phyloP scores from a whole-genome alignment of 2,113 vertebrate species.

The Balaeniceps rex region DNA sequence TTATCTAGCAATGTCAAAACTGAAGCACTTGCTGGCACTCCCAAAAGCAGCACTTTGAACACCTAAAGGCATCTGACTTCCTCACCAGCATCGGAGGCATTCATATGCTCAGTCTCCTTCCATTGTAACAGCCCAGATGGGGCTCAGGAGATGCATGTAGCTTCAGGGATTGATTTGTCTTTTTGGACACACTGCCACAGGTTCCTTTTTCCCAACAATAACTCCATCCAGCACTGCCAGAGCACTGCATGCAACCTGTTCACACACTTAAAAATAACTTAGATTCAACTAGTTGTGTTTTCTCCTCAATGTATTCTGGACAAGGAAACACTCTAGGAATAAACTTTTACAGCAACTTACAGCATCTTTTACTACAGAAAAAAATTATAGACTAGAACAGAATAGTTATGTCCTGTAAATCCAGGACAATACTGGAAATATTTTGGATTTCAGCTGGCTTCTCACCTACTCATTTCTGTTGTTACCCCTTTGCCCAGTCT shows the following conservation, averaged over 20 bases:
- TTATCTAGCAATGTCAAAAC: not conserved
- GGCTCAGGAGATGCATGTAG: accelerated
- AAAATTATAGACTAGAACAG: not conserved
- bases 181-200: not conserved
- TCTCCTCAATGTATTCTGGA: not conserved
- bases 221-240: not conserved
- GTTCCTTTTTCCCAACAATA: not conserved
- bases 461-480: not conserved
- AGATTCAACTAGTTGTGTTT: not conserved
- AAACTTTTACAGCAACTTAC: not conserved
- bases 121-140: accelerated
- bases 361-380: not conserved
- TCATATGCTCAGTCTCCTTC: accelerated
- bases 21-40: not conserved
- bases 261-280: not conserved
- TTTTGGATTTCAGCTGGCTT: not conserved
- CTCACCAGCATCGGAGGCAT: accelerated
- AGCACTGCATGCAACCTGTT: not conserved
- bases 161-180: not conserved
- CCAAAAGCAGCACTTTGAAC: not conserved
- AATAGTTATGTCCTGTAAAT: not conserved
- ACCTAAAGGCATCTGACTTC: not conserved
- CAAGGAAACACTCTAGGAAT: not conserved
- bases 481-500: not conserved
- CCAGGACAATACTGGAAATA: not conserved